A percentile compares a stretch with the other conserved stretches of the same genome.
Conservation (phyloP, 2,797 vertebrate genomes). For the Pipistrellus nathusii region DNA sequence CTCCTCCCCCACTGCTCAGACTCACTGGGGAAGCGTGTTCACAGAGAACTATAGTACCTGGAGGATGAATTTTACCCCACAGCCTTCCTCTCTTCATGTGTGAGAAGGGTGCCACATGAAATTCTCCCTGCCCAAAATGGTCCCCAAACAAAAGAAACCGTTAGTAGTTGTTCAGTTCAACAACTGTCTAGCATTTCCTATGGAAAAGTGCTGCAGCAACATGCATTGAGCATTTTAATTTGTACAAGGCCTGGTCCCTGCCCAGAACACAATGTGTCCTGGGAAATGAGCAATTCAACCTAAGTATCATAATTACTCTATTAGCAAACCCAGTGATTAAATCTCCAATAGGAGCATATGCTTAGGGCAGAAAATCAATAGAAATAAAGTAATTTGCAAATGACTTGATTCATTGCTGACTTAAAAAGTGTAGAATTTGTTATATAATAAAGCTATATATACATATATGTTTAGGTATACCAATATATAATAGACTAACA, state of each 20-base stretch:
- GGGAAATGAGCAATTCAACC: neutral
- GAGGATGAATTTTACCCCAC: neutral
- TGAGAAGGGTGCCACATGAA: neutral
- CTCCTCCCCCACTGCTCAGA: too few relatives aligned
- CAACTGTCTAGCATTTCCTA: neutral
- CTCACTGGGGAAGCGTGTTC: fast-evolving
- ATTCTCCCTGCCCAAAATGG: neutral
- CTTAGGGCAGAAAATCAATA: slow-evolving; percentile 39
- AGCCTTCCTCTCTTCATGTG: neutral
- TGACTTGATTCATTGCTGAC: slow-evolving; percentile 58
- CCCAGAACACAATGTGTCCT: neutral
- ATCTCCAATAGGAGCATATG: neutral
- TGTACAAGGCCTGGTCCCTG: neutral
- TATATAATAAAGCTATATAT: slow-evolving; percentile 44
- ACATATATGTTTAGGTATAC: neutral
- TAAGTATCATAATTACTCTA: neutral
- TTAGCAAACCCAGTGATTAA: slow-evolving; percentile 12
- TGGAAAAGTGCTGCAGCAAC: neutral
- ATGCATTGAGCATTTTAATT: neutral
- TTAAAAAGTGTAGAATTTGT: slow-evolving; percentile 19
- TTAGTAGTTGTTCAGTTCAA: neutral
- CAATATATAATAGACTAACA: neutral
- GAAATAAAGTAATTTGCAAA: slow-evolving; percentile 50
- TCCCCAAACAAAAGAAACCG: neutral
- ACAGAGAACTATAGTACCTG: neutral